Evolutionary conservation across 2,888 invertebrate species (phyloP).

Genomic region (Ctenicera cuprea): DNA sequence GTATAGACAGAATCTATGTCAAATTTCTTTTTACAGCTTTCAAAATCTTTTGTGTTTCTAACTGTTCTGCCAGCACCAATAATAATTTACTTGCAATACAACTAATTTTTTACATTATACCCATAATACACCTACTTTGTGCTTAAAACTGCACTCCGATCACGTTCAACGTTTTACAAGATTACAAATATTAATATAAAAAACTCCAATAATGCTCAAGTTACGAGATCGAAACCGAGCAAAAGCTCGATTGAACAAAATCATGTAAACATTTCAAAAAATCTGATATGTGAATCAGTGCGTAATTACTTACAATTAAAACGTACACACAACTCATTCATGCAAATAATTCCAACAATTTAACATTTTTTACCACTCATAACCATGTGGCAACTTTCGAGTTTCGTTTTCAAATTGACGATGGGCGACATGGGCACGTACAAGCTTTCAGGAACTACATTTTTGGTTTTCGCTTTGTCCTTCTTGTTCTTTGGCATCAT

Average conservation of each 20-base stretch:
- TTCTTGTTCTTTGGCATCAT: slow-evolving; percentile 61
- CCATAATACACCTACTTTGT: no score
- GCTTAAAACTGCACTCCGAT: no score
- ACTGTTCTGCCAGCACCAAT: no score
- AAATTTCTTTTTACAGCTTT: no score
- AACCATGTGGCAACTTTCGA: slow-evolving; percentile 66
- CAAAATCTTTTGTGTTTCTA: no score
- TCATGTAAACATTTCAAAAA: slow-evolving; percentile 38
- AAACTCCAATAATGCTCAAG: slow-evolving; percentile 8
- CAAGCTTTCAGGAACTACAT: slow-evolving; percentile 60
- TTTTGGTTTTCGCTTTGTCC: slow-evolving; percentile 44
- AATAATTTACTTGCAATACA: no score
- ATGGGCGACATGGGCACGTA: slow-evolving; percentile 69
- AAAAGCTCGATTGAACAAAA: slow-evolving; percentile 11
- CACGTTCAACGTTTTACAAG: neutral
- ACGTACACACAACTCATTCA: neutral
- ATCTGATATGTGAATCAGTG: slow-evolving; percentile 29
- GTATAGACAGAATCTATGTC: no score
- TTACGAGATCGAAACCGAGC: slow-evolving; percentile 7
- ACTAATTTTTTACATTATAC: no score
- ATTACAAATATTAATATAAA: neutral
- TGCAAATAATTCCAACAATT: neutral
- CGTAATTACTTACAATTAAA: slow-evolving; percentile 8
- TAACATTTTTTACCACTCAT: slow-evolving; percentile 64
- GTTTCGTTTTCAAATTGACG: slow-evolving; percentile 62